Evolutionary conservation across 2,113 vertebrate genomes (phyloP).

Genomic region (Psilopsiagon aurifrons): DNA sequence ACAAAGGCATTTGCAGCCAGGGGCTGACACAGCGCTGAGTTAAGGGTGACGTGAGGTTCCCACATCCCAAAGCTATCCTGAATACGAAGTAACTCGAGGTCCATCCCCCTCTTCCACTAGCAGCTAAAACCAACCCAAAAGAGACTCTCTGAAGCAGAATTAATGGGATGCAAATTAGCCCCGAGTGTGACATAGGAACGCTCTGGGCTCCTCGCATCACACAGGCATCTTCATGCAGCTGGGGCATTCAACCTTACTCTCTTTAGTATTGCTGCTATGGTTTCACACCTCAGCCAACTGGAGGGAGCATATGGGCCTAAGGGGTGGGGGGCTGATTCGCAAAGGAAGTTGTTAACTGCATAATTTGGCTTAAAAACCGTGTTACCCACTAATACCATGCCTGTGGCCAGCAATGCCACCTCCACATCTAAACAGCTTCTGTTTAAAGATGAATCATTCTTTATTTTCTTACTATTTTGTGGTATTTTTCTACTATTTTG

Average conservation of each 20-base stretch:
- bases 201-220: not conserved
- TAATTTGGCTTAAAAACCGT: not conserved
- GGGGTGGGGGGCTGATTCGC: not conserved
- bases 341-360: not conserved
- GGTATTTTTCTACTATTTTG: not conserved
- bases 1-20: not conserved
- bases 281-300: not conserved
- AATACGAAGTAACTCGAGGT: not conserved
- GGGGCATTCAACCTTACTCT: not conserved
- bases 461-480: not conserved
- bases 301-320: not conserved
- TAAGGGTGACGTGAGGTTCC: accelerated
- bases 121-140: not conserved
- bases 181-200: accelerated
- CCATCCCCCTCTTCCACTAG: not conserved
- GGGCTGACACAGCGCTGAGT: not conserved
- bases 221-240: not conserved
- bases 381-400: not conserved
- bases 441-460: not conserved
- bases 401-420: not conserved
- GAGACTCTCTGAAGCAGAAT: not conserved
- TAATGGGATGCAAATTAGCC: not conserved
- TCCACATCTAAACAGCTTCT: not conserved
- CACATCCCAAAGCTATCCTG: not conserved
- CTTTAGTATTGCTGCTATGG: not conserved